phyloP scores from a whole-genome alignment of 1,140 invertebrate genomes.

The Proales similis region DNA sequence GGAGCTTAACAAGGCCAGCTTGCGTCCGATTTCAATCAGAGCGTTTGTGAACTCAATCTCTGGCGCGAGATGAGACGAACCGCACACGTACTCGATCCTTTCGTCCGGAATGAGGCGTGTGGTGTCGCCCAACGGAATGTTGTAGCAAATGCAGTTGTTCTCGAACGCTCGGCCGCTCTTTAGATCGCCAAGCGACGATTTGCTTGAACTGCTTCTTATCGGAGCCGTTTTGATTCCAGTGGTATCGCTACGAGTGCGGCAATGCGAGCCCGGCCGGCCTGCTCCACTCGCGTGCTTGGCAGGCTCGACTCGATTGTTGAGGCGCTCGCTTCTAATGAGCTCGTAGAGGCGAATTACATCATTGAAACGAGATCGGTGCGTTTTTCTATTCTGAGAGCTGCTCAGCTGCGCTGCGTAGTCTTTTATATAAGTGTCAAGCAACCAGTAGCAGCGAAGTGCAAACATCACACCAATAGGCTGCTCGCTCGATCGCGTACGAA shows the following conservation, averaged over 20 bases:
- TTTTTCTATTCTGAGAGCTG: neutral
- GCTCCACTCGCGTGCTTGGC: neutral
- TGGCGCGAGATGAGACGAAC: conserved; percentile 63
- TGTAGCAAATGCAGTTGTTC: conserved; percentile 83
- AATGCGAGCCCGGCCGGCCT: neutral
- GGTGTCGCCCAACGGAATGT: conserved; percentile 54
- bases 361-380: conserved; percentile 7
- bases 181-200: conserved; percentile 64
- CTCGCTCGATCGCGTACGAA: conserved; percentile 46
- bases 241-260: conserved; percentile 19
- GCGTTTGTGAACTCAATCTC: conserved; percentile 75
- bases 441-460: conserved; percentile 85
- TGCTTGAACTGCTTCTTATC: neutral
- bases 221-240: conserved; percentile 9
- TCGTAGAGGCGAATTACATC: conserved; percentile 27
- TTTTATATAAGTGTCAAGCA: conserved; percentile 73
- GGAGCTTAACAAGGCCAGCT: conserved; percentile 76
- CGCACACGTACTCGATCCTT: conserved; percentile 46
- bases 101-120: conserved; percentile 36
- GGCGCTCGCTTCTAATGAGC: conserved; percentile 10
- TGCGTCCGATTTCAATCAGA: conserved; percentile 80
- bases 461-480: conserved; percentile 89
- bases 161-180: conserved; percentile 87
- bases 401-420: conserved; percentile 7
- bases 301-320: neutral